These are phyloP conservation scores for Lepidothrix coronata DNA, from an alignment of 2,113 vertebrate species.

Conservation along the genomic window DNA sequence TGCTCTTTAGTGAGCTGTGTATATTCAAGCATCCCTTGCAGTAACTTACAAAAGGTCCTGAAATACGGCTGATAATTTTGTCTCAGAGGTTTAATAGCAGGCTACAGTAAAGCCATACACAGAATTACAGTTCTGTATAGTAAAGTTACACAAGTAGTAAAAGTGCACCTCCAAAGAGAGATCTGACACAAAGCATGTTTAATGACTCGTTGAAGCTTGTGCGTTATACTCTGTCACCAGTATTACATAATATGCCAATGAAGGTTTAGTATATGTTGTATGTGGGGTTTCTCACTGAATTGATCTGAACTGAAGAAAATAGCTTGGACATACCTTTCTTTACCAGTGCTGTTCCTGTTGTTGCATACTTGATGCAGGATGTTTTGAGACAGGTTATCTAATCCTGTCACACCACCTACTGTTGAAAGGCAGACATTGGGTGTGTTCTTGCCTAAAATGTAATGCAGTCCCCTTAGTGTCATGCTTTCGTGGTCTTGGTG, in stretches of 20 bases:
- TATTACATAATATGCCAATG: not conserved
- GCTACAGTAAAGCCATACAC: not conserved
- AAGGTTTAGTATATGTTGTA: not conserved
- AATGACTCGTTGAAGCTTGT: not conserved
- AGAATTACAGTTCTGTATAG: not conserved
- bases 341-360: not conserved
- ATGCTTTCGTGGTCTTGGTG: not conserved
- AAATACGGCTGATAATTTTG: not conserved
- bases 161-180: not conserved
- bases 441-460: not conserved
- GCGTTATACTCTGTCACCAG: not conserved
- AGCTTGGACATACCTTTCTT: not conserved
- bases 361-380: fast-evolving
- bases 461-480: not conserved
- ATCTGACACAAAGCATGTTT: not conserved
- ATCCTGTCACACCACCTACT: constrained; percentile 59
- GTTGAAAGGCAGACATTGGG: not conserved
- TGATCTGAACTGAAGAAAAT: not conserved
- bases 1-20: not conserved
- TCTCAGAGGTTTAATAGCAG: not conserved
- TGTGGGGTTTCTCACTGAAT: not conserved
- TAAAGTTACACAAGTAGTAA: not conserved
- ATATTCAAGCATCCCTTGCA: not conserved
- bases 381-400: not conserved
- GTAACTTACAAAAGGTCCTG: not conserved